Evolutionary conservation across 2,113 vertebrate genomes (phyloP).

Genomic region (Electrona antarctica): DNA sequence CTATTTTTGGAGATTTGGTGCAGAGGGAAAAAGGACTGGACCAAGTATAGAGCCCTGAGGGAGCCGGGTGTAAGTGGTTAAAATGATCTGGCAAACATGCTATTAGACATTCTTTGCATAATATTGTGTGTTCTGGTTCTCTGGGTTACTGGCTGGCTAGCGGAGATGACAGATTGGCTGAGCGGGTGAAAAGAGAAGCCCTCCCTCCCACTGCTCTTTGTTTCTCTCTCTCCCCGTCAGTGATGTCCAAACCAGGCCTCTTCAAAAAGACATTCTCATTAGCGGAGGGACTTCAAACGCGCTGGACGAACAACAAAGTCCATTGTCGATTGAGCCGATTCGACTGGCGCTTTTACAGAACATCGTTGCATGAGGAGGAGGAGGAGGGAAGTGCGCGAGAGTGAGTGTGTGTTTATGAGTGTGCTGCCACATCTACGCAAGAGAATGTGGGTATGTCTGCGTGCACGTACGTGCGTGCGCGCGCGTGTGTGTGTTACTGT

Average conservation of each 20-base stretch:
- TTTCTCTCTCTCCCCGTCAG: neutral
- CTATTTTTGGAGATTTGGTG: too few species aligned
- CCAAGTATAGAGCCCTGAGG: too few species aligned
- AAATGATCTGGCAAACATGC: too few species aligned
- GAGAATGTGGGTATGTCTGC: too few species aligned
- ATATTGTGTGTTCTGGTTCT: too few species aligned
- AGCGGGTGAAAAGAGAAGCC: slow-evolving; percentile 21
- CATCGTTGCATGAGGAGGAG: neutral
- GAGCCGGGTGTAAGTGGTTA: too few species aligned
- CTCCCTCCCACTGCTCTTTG: slow-evolving; percentile 9
- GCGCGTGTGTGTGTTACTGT: slow-evolving; percentile 2
- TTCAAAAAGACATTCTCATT: neutral
- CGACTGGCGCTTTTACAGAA: neutral
- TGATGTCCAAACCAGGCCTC: slow-evolving; percentile 1
- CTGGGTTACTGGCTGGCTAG: neutral
- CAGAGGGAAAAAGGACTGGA: too few species aligned
- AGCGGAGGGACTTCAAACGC: slow-evolving; percentile 30
- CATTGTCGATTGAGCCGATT: slow-evolving; percentile 24
- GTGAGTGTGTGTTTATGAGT: neutral
- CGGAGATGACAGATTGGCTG: neutral
- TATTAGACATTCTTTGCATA: too few species aligned
- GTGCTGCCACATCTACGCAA: too few species aligned
- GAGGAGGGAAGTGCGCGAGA: slow-evolving; percentile 1
- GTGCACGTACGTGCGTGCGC: neutral
- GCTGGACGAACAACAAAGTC: slow-evolving; percentile 36